Conservation (phyloP, 2,113 vertebrate genomes). For the Elaphurus davidianus region DNA sequence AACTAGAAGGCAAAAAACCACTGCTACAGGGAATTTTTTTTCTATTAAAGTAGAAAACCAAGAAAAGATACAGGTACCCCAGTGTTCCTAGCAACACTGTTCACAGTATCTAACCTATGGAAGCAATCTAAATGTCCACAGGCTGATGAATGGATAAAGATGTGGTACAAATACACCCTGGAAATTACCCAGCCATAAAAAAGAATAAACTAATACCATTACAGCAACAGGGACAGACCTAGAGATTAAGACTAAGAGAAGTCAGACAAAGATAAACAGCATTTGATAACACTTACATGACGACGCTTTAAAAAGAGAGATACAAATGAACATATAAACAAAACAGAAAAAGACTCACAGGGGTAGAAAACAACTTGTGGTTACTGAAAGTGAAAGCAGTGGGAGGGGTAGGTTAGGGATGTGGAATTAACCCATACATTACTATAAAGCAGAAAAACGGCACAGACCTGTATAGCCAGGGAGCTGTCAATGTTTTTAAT, state of each 20-base stretch:
- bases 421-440: neutral
- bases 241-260: neutral
- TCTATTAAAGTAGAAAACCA: neutral
- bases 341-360: neutral
- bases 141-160: neutral
- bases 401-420: neutral
- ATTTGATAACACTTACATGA: rapidly evolving
- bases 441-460: too few species aligned
- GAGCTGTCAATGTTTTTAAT: rapidly evolving
- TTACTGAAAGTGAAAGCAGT: neutral
- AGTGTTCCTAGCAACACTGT: too few species aligned
- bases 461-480: rapidly evolving
- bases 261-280: neutral
- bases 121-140: neutral
- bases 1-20: neutral
- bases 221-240: rapidly evolving
- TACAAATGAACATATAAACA: neutral
- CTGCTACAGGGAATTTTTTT: neutral
- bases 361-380: neutral
- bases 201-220: neutral
- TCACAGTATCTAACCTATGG: neutral
- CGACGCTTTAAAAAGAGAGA: rapidly evolving
- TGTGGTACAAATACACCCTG: neutral
- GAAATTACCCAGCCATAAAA: neutral
- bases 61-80: neutral